Evolutionary conservation across 2,113 vertebrate genomes (phyloP), one percentile per base, ranked within the genome.

Genomic region (Ammospiza nelsoni): DNA sequence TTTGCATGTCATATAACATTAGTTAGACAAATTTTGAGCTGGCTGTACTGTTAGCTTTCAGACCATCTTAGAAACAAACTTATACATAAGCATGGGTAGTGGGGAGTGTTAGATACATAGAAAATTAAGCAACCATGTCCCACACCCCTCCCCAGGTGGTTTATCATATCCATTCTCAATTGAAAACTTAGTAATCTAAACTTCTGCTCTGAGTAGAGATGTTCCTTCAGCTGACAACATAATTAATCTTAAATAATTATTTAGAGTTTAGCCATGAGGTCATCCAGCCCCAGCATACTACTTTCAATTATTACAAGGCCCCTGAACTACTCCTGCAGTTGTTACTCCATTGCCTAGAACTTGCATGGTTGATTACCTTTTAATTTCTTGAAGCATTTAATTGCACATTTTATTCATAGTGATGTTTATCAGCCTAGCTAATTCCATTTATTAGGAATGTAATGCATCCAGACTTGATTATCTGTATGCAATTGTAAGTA

Each of bases 361-460:
- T 90, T n/a, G 39, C 61, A 41, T 43, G 11, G 55, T 76, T 95
- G 59, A 66, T 90, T 92, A 83, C 46, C 23, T 92, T 90, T 91
- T 81, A 76, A 59, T 73, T 92, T 93, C 87, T 89, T 59, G 12
- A 73, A 87, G 25, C 35, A 68, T 91, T 92, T 92, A 74, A 88
- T 81, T 84, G 66, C 35, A 23, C n/a, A 15, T 89, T 80, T 72
- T 68, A 33, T 85, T 52, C 35, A 9, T 77, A 82, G 67, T 68
- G 68, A 68, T 94, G 58, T 48, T 90, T 86, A 91, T 95, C 65
- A 65, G 37, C 39, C 54, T 94, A 82, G 23, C 54, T 96, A 94
- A 92, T 94, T 91, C 75, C 31, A 51, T 95, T 77, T 89, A 82
- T 84, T 92, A 79, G 55, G 41, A 84, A 51, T 44, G 48, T 72